These are phyloP conservation scores for Iselma pallidipennis DNA, from an alignment of 2,888 invertebrate species.

Conservation along the genomic window DNA sequence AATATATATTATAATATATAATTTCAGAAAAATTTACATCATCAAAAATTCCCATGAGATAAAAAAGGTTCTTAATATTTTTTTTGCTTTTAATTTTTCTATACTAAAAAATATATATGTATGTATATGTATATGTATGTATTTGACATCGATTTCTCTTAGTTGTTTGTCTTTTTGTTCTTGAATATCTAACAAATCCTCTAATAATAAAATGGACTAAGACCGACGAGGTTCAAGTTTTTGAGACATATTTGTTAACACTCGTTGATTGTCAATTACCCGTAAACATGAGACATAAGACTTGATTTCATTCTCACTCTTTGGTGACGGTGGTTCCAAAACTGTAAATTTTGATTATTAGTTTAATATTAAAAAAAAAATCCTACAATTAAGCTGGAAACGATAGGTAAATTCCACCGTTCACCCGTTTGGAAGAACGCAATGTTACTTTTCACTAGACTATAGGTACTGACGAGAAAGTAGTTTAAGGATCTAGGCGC, in stretches of 20 bases:
- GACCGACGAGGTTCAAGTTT: constrained; percentile 70
- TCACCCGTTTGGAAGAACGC: too few relatives aligned
- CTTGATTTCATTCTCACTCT: constrained; percentile 70
- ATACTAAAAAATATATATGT: neutral
- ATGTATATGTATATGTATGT: neutral
- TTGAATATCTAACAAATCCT: neutral
- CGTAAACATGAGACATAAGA: constrained; percentile 73
- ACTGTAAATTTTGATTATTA: too few relatives aligned
- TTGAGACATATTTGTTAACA: constrained; percentile 76
- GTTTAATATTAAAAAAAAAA: too few relatives aligned
- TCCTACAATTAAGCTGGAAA: too few relatives aligned
- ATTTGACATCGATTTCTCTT: neutral
- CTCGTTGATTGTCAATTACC: constrained; percentile 79
- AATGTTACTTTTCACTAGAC: too few relatives aligned
- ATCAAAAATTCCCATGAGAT: neutral
- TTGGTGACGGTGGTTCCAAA: constrained; percentile 70
- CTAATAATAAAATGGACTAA: constrained; percentile 41
- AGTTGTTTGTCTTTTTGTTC: neutral
- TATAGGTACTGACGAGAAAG: too few relatives aligned
- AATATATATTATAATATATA: neutral
- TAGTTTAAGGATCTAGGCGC: too few relatives aligned
- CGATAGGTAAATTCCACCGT: too few relatives aligned
- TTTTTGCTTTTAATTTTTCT: neutral
- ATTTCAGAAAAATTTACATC: neutral
- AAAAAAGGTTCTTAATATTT: neutral